phyloP scores from a whole-genome alignment of 53 echinoderm and acorn worm genomes.

The Holothuria scabra region DNA sequence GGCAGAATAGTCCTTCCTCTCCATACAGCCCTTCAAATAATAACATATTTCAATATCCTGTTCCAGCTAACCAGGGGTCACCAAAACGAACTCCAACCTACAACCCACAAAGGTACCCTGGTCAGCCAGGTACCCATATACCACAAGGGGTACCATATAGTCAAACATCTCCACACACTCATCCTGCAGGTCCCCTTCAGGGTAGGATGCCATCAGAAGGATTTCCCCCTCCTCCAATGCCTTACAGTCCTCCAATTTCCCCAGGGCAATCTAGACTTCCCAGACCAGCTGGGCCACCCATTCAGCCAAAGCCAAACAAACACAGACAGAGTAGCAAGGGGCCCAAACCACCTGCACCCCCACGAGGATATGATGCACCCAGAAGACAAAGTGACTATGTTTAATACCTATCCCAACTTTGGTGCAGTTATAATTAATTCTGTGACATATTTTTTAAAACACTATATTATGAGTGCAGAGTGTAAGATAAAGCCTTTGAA shows the following conservation, averaged over 20 bases:
- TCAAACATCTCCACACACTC: neutral
- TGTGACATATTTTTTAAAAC: no score
- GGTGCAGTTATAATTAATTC: no score
- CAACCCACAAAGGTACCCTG: no score
- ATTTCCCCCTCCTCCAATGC: neutral
- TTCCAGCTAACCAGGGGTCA: constrained; percentile 7
- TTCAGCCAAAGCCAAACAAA: constrained; percentile 35
- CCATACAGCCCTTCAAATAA: constrained; percentile 44
- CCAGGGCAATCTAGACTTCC: constrained; percentile 1
- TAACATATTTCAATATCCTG: constrained; percentile 30
- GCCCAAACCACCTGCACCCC: constrained; percentile 63
- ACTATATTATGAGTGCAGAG: no score
- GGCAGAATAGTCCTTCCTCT: constrained; percentile 17
- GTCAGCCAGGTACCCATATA: no score
- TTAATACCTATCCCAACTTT: neutral
- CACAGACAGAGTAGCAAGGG: constrained; percentile 34
- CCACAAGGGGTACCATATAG: neutral
- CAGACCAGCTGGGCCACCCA: neutral
- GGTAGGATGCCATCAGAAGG: neutral
- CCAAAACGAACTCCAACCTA: constrained; percentile 6
- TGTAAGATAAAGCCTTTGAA: no score
- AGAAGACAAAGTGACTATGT: constrained; percentile 31
- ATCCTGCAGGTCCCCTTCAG: neutral
- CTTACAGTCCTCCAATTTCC: constrained; percentile 25
- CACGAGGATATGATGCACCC: constrained; percentile 49